phyloP scores from a whole-genome alignment of 53 echinoderm and acorn worm species.

The Holothuria scabra region DNA sequence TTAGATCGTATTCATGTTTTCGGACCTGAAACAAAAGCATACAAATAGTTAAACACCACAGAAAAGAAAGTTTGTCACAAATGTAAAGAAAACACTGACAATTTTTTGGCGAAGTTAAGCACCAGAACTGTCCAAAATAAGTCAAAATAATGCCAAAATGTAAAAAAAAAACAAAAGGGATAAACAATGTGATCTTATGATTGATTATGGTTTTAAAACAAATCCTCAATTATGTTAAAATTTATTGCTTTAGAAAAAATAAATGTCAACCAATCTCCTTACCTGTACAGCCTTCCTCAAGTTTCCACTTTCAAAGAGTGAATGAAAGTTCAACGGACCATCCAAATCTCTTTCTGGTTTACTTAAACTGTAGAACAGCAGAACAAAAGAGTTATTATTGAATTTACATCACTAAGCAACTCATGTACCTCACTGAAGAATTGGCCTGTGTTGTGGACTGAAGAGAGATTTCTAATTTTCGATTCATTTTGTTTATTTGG shows the following conservation, averaged over 20 bases:
- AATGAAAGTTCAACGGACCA: conserved; percentile 75
- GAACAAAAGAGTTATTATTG: not conserved
- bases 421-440: too few species aligned
- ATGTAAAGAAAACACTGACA: not conserved
- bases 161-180: too few species aligned
- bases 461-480: too few species aligned
- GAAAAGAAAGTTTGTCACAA: not conserved
- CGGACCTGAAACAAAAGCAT: conserved; percentile 58
- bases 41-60: not conserved
- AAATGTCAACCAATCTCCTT: not conserved
- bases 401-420: not conserved
- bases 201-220: too few species aligned
- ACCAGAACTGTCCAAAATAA: too few species aligned
- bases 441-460: too few species aligned
- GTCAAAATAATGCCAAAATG: too few species aligned
- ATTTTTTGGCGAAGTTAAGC: not conserved
- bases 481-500: too few species aligned
- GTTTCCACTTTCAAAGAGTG: conserved; percentile 96
- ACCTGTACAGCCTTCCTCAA: conserved; percentile 90
- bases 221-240: too few species aligned
- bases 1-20: conserved; percentile 86
- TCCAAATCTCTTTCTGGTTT: conserved; percentile 36
- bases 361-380: not conserved
- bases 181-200: not conserved
- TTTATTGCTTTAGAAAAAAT: too few species aligned